Conservation (phyloP, 2,113 vertebrate genomes). For the Aythya baeri region DNA sequence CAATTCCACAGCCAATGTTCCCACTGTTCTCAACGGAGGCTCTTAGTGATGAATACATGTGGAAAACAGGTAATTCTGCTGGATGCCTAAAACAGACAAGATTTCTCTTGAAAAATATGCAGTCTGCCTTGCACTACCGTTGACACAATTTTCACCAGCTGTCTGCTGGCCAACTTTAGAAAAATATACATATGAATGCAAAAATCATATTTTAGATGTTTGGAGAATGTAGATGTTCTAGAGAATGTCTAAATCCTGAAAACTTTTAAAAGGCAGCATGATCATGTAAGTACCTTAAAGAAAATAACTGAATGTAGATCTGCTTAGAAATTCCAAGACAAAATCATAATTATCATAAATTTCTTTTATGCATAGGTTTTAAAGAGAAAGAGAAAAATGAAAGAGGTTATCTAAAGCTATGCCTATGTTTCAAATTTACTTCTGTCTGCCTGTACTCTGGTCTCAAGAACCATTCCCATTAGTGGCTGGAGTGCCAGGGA, state of each 20-base stretch:
- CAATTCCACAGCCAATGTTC: not conserved
- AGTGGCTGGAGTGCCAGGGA: not conserved
- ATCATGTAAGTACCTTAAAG: not conserved
- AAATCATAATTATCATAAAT: not conserved
- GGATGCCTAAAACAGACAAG: not conserved
- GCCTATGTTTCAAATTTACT: not conserved
- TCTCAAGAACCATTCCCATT: rapidly evolving
- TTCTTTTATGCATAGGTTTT: not conserved
- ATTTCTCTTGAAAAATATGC: not conserved
- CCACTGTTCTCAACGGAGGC: not conserved
- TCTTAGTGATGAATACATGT: not conserved
- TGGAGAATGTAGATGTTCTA: not conserved
- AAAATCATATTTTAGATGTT: not conserved
- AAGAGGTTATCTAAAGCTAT: not conserved
- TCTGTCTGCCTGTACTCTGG: not conserved
- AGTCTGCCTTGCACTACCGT: not conserved
- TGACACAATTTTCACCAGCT: not conserved
- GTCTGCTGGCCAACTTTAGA: not conserved
- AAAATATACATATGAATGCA: not conserved
- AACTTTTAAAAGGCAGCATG: not conserved
- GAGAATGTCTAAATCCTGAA: not conserved
- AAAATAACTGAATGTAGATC: not conserved
- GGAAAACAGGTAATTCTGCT: not conserved
- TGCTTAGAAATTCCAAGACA: not conserved
- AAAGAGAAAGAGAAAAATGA: not conserved